Percentiles rank a stretch among this genome's conserved stretches.
phyloP scores from a whole-genome alignment of 30 jellyfish, hydroid and myxozoan species.

The Chrysaora quinquecirrha region DNA sequence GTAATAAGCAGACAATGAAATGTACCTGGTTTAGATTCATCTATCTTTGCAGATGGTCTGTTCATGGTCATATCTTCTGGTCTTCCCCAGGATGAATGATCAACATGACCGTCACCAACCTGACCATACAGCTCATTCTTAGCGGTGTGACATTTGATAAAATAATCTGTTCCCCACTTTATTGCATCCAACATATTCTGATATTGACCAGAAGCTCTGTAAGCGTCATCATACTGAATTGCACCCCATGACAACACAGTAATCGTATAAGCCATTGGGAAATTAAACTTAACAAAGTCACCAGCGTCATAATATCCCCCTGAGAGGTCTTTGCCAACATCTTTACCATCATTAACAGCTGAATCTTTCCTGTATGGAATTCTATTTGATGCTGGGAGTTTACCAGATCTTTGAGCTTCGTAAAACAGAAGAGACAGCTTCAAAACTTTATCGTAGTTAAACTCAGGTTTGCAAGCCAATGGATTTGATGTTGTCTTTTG shows the following conservation, averaged over 20 bases:
- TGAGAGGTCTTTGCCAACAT: slow-evolving; percentile 45
- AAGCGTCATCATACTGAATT: slow-evolving; percentile 66
- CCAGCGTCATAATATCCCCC: slow-evolving; percentile 95
- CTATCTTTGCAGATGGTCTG: slow-evolving; percentile 52
- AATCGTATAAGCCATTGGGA: slow-evolving; percentile 79
- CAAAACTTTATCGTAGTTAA: slow-evolving; percentile 60
- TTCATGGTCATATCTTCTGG: slow-evolving; percentile 63
- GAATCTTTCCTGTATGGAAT: slow-evolving; percentile 77
- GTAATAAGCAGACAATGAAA: no score
- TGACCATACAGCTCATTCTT: slow-evolving; percentile 67
- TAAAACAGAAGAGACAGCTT: slow-evolving; percentile 60
- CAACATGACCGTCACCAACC: slow-evolving; percentile 71
- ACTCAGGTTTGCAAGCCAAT: slow-evolving; percentile 28
- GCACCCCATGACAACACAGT: slow-evolving; percentile 87
- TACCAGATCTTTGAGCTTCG: slow-evolving; percentile 92
- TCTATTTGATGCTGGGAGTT: slow-evolving; percentile 57
- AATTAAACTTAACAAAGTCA: slow-evolving; percentile 75
- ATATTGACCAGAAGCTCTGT: slow-evolving; percentile 67
- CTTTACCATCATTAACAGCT: slow-evolving; percentile 58
- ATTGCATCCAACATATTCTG: slow-evolving; percentile 66
- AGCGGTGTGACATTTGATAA: slow-evolving; percentile 82
- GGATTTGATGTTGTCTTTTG: slow-evolving; percentile 3
- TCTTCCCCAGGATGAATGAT: slow-evolving; percentile 82
- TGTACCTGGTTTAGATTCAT: slow-evolving; percentile 65
- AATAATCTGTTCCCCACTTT: slow-evolving; percentile 88